phyloP scores from a whole-genome alignment of 2,113 vertebrate species.

The Pelecanus crispus region DNA sequence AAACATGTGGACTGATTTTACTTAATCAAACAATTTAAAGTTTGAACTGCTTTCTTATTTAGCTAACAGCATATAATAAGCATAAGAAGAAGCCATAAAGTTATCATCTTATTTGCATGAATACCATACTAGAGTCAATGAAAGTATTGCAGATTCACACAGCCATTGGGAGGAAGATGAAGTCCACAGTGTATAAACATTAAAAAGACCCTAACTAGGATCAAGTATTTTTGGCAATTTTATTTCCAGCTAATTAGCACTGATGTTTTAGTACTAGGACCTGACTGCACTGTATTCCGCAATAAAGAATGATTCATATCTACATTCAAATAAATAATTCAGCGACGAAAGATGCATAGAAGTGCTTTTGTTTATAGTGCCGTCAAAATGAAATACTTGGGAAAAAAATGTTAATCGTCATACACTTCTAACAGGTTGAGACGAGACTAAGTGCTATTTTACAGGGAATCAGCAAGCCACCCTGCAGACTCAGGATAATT shows the following conservation, averaged over 20 bases:
- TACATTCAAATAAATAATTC: constrained; percentile 58
- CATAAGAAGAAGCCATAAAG: neutral
- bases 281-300: neutral
- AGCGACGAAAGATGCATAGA: constrained; percentile 17
- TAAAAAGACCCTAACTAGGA: constrained; percentile 50
- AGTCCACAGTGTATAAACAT: constrained; percentile 10
- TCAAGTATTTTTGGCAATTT: constrained; percentile 57
- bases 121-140: neutral
- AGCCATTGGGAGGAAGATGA: constrained; percentile 5
- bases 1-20: neutral
- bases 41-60: neutral
- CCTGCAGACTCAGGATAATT: neutral
- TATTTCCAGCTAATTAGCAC: constrained; percentile 67
- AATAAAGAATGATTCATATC: constrained; percentile 31
- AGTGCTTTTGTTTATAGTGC: constrained; percentile 30
- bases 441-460: neutral
- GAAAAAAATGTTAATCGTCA: neutral
- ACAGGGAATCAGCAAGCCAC: neutral
- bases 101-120: neutral
- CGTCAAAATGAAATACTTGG: constrained; percentile 1
- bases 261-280: constrained; percentile 30
- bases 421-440: neutral
- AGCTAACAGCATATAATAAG: neutral
- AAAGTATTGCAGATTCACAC: constrained; percentile 17
- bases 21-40: neutral